Percentiles rank a stretch among this genome's conserved stretches.
These are phyloP conservation scores for Anoplolepis gracilipes DNA, from an alignment of 1,140 invertebrate genomes.

Conservation along the genomic window DNA sequence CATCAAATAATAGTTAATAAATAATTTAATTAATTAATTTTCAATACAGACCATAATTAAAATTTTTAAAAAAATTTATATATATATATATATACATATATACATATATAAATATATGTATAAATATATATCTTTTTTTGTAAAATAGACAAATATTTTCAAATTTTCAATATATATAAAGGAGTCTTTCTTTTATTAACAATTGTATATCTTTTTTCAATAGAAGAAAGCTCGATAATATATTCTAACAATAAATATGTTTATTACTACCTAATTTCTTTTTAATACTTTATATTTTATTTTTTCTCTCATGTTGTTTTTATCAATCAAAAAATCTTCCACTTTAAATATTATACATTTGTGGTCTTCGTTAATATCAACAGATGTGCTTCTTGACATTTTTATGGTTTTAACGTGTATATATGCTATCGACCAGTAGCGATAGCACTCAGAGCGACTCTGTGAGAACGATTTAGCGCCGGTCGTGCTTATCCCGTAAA, in stretches of 20 bases:
- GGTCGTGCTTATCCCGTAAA: constrained; percentile 14
- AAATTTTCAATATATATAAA: background rate
- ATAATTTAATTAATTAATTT: too few relatives aligned
- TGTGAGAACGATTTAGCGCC: constrained; percentile 27
- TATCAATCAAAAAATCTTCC: background rate
- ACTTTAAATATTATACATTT: background rate
- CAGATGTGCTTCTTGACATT: background rate
- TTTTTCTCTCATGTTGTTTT: background rate
- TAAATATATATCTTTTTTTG: too few relatives aligned
- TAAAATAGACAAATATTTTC: background rate
- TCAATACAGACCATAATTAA: constrained; percentile 1
- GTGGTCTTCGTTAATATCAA: background rate
- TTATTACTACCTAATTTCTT: background rate
- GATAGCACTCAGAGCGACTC: background rate
- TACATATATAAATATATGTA: too few relatives aligned
- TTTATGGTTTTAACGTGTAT: background rate
- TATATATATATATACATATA: too few relatives aligned
- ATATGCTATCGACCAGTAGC: constrained; percentile 2
- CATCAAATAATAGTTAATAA: background rate
- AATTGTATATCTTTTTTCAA: background rate
- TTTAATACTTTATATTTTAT: background rate
- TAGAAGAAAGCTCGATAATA: background rate
- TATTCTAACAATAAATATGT: background rate
- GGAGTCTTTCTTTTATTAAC: background rate
- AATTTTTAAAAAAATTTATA: background rate